These are phyloP conservation scores for Danaus chrysippus DNA, from an alignment of 2,888 invertebrate genomes.

Conservation along the genomic window DNA sequence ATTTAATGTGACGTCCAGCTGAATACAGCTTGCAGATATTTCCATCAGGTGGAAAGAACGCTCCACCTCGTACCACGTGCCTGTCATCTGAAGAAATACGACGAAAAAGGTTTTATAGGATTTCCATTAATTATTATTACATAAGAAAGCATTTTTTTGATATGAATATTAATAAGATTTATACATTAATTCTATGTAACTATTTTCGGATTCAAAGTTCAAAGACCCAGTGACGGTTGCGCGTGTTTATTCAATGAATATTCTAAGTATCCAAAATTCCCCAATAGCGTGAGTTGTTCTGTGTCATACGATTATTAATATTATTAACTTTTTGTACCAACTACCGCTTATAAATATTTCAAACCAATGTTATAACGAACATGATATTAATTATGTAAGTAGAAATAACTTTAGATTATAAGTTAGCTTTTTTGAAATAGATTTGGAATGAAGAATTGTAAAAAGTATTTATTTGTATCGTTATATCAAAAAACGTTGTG, in stretches of 20 bases:
- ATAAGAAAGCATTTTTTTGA: not conserved
- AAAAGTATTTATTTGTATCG: too few species aligned
- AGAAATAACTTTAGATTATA: too few species aligned
- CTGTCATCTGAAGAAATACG: slow-evolving; percentile 74
- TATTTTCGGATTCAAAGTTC: not conserved
- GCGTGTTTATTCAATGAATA: slow-evolving; percentile 10
- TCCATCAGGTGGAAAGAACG: slow-evolving; percentile 87
- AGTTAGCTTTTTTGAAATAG: too few species aligned
- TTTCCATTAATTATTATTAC: not conserved
- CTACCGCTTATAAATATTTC: too few species aligned
- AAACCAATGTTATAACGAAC: too few species aligned
- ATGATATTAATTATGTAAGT: too few species aligned
- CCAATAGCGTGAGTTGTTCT: too few species aligned
- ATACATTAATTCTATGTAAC: not conserved
- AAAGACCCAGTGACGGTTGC: slow-evolving; percentile 4
- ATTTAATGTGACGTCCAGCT: slow-evolving; percentile 78
- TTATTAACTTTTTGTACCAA: too few species aligned
- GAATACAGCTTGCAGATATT: slow-evolving; percentile 83
- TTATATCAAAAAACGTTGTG: too few species aligned
- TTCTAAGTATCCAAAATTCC: slow-evolving; percentile 12
- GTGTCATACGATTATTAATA: too few species aligned
- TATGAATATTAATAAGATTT: not conserved
- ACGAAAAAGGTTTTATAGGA: not conserved
- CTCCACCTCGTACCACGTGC: slow-evolving; percentile 87
- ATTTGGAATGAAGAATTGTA: too few species aligned